Conservation (phyloP, 2,888 invertebrate species). For the Masnerella sp. region DNA sequence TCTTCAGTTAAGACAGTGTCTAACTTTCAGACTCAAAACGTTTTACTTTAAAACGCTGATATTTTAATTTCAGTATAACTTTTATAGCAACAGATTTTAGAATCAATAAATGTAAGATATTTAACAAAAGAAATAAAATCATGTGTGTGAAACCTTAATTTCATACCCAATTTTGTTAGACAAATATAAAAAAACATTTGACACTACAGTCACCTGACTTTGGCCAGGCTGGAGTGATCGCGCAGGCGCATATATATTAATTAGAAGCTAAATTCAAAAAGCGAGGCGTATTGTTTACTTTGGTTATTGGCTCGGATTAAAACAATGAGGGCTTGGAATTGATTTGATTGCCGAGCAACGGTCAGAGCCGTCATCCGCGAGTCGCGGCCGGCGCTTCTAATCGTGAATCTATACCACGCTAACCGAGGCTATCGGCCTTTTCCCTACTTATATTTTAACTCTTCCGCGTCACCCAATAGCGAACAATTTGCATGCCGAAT, state of each 20-base stretch:
- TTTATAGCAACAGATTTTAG: too few relatives aligned
- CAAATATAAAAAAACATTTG: too few relatives aligned
- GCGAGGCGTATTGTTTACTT: constrained; percentile 26
- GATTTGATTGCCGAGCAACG: constrained; percentile 55
- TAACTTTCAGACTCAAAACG: too few relatives aligned
- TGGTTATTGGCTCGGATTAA: constrained; percentile 43
- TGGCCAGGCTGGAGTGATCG: too few relatives aligned
- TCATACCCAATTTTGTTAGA: too few relatives aligned
- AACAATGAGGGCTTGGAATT: constrained; percentile 52
- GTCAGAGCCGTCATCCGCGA: constrained; percentile 37
- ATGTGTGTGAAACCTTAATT: too few relatives aligned
- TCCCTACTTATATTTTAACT: constrained; percentile 52
- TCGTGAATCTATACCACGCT: constrained; percentile 50
- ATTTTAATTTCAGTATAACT: too few relatives aligned
- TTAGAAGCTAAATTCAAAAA: constrained; percentile 28
- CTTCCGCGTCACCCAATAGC: constrained; percentile 51
- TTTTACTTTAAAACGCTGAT: too few relatives aligned
- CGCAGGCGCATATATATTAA: too few relatives aligned
- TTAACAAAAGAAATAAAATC: too few relatives aligned
- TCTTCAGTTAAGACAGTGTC: too few relatives aligned
- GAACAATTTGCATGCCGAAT: constrained; percentile 45
- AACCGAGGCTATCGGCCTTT: constrained; percentile 56
- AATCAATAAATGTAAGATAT: too few relatives aligned
- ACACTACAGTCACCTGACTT: constrained; percentile 16
- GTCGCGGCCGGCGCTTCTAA: constrained; percentile 37